phyloP scores from a whole-genome alignment of 2,888 invertebrate genomes.

The Heliconius hortense region DNA sequence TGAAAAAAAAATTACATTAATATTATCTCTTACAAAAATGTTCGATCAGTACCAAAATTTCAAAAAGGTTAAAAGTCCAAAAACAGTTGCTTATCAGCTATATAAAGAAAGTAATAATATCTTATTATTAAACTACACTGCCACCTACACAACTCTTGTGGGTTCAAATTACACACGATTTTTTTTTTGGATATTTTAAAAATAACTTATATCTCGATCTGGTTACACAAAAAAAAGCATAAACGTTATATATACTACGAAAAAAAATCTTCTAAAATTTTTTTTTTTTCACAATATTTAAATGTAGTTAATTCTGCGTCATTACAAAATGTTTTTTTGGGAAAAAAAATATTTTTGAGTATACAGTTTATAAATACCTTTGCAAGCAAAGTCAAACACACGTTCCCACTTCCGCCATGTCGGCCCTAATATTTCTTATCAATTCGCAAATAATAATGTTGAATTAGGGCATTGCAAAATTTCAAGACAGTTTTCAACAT shows the following conservation, averaged over 20 bases:
- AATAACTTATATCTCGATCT: not conserved
- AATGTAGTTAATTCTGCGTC: not conserved
- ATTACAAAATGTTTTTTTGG: no score
- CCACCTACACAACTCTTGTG: not conserved
- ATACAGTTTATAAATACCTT: not conserved
- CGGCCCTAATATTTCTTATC: constrained; percentile 55
- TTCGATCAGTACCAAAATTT: not conserved
- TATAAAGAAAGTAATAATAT: not conserved
- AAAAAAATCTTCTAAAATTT: no score
- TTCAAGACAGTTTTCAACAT: constrained; percentile 34
- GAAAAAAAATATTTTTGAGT: not conserved
- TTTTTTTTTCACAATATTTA: no score
- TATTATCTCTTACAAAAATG: not conserved
- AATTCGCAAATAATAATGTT: constrained; percentile 69
- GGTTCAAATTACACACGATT: not conserved
- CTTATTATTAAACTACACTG: not conserved
- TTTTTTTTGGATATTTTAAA: not conserved
- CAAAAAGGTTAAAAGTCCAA: not conserved
- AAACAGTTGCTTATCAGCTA: not conserved
- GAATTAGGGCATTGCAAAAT: constrained; percentile 61
- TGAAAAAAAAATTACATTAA: not conserved
- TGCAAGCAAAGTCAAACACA: not conserved
- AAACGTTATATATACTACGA: not conserved
- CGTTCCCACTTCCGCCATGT: not conserved
- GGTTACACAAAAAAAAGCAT: not conserved